These are phyloP conservation scores for Onychostruthus taczanowskii DNA, from an alignment of 2,113 vertebrate species.

Conservation along the genomic window DNA sequence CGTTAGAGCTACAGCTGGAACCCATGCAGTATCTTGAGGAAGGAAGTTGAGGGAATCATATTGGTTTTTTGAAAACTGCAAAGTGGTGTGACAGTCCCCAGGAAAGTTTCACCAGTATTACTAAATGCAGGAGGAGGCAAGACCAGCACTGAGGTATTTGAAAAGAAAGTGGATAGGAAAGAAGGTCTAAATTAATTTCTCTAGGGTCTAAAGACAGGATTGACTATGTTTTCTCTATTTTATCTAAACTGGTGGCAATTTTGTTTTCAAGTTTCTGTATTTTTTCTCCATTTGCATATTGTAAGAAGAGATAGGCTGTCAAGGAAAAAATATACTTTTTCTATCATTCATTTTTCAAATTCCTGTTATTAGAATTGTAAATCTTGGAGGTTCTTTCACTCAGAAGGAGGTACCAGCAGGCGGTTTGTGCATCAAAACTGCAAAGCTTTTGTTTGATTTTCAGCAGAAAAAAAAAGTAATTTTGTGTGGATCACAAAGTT, in stretches of 20 bases:
- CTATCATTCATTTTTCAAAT: background rate
- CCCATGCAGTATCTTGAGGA: background rate
- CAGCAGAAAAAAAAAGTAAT: background rate
- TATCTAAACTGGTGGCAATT: background rate
- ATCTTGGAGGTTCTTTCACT: background rate
- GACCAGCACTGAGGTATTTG: background rate
- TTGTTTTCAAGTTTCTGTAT: background rate
- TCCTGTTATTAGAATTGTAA: conserved; percentile 10
- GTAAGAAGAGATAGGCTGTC: background rate
- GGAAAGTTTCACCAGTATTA: background rate
- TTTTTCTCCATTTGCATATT: background rate
- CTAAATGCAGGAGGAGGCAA: background rate
- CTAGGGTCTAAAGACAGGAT: background rate
- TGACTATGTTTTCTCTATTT: background rate
- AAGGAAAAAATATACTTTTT: background rate
- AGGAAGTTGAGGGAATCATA: background rate
- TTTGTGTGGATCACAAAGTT: background rate
- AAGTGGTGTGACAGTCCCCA: background rate
- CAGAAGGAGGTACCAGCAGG: background rate
- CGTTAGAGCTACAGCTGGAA: background rate
- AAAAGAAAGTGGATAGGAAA: background rate
- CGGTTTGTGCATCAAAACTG: background rate
- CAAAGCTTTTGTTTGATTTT: background rate
- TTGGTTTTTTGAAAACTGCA: background rate
- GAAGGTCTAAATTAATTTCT: background rate